phyloP scores from a whole-genome alignment of 2,797 vertebrate species.

The Spinus olivaceus region DNA sequence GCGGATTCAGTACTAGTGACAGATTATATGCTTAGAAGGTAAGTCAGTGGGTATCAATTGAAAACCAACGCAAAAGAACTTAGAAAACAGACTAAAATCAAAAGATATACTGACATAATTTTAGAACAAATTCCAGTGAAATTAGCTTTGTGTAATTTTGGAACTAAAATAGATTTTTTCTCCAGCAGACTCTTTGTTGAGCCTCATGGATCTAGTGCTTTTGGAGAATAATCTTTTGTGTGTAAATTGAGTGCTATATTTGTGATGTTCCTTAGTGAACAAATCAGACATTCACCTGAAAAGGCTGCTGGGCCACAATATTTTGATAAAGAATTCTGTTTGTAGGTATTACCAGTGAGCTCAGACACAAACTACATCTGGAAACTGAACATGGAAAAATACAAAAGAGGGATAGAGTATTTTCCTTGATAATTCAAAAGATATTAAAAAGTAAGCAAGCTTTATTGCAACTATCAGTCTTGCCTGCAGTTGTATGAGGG shows the following conservation, averaged over 20 bases:
- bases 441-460: neutral
- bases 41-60: neutral
- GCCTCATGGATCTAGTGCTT: neutral
- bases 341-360: neutral
- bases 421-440: neutral
- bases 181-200: neutral
- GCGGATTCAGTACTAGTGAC: neutral
- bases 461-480: neutral
- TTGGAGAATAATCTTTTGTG: neutral
- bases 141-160: neutral
- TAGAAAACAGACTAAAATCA: neutral
- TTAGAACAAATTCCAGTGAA: neutral
- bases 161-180: neutral
- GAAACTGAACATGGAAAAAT: neutral
- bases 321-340: neutral
- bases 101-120: neutral
- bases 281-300: neutral
- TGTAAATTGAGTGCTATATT: neutral
- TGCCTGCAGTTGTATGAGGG: neutral
- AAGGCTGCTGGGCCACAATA: neutral
- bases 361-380: neutral
- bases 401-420: neutral
- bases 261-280: neutral
- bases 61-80: neutral
- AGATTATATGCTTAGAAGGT: neutral